A percentile compares a stretch with the other conserved stretches of the same genome.
phyloP scores from a whole-genome alignment of 2,888 invertebrate species.

The Nomada goodeniana region DNA sequence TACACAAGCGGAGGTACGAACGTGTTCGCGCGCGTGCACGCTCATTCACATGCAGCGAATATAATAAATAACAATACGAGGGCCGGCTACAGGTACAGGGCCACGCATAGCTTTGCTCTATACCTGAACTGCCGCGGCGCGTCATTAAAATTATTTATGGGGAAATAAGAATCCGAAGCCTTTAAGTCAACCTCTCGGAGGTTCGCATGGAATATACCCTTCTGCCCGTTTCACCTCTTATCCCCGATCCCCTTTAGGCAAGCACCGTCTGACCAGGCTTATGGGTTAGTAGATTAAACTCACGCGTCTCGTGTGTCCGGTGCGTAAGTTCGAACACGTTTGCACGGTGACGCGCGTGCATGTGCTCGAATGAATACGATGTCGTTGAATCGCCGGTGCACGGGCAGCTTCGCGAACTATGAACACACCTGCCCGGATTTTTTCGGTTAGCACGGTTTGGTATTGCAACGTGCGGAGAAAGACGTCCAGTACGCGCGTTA shows the following conservation, averaged over 20 bases:
- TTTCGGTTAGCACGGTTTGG: neutral
- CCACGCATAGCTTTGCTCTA: conserved; percentile 71
- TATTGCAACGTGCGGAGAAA: neutral
- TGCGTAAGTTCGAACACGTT: conserved; percentile 45
- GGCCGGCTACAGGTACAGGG: conserved; percentile 77
- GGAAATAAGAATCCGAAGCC: conserved; percentile 80
- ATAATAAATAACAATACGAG: conserved; percentile 70
- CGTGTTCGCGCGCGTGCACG: conserved; percentile 30
- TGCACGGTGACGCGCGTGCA: conserved; percentile 16
- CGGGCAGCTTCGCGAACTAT: neutral
- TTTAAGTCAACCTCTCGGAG: conserved; percentile 70
- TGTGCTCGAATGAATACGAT: neutral
- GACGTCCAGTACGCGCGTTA: neutral
- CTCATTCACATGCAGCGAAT: neutral
- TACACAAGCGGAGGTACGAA: neutral
- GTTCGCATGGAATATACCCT: conserved; percentile 59
- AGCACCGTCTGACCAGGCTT: conserved; percentile 60
- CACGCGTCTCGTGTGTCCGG: conserved; percentile 50
- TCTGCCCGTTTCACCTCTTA: conserved; percentile 53
- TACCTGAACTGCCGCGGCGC: conserved; percentile 78
- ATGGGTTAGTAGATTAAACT: conserved; percentile 73
- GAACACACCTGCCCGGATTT: neutral
- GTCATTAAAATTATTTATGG: conserved; percentile 83
- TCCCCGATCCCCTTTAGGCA: conserved; percentile 64
- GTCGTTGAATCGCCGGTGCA: neutral